Evolutionary conservation across 2,888 invertebrate genomes (phyloP), one percentile per base, ranked within the genome.

Genomic region (Drosophila anomalata): DNA sequence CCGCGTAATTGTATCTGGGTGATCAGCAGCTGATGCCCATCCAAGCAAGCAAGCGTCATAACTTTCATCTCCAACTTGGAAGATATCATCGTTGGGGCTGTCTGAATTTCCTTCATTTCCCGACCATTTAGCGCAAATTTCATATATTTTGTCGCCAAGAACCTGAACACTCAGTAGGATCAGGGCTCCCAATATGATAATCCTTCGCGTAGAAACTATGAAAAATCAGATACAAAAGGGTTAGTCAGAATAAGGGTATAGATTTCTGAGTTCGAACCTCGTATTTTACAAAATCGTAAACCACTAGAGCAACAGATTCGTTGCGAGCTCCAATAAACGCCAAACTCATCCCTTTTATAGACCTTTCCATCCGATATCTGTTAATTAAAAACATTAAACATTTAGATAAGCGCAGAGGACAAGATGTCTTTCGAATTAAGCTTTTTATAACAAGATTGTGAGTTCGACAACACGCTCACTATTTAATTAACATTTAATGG

Each of bases 121-220:
- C 9, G 31, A 48, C 48, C 48, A 48, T n/a, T 31, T 31, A 7
- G 29, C 14, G 17, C 50, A 50, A 50, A 50, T 50, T 9, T 48
- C 29, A 11, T 29, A 17, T 14, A 48, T 17, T 17, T 5, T 48
- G 11, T 14, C 29, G 2, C 48, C 29, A 0, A n/a, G 22, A 2
- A 8, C 11, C 14, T n/a, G 47, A n/a, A 4, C 5, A 14, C 11
- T 1, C 0, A 12, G 2, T 5, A 31, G 12, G 14, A 31, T 6
- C 6, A 17, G 1, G 11, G 17, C 48, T 7, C 11, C 17, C 1
- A 31, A 14, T 0, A 50, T 17, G 0, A 11, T 17, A 3, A 3
- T 7, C 29, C 2, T 17, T 31, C 11, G 1, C 1, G 9, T 11
- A 1, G 6, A 11, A 39, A 2, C 39, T 39, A 39, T 39, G 2